phyloP scores from a whole-genome alignment of 1,140 invertebrate species.

The Drosophila pseudoananassae region DNA sequence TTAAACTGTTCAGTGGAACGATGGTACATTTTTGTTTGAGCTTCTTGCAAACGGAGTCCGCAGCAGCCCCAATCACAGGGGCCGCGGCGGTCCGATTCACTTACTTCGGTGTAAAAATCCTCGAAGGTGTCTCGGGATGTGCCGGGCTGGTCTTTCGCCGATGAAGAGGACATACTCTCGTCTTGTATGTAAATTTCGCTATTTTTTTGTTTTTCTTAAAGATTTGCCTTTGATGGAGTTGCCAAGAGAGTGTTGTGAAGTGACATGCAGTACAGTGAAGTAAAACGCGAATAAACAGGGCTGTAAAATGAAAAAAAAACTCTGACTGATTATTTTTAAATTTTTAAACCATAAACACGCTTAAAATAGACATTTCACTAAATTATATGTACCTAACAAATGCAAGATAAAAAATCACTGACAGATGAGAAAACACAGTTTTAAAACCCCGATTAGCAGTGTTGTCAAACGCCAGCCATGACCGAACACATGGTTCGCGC shows the following conservation, averaged over 20 bases:
- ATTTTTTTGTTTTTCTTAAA: constrained; percentile 21
- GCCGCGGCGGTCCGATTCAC: constrained; percentile 35
- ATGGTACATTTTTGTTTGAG: constrained; percentile 33
- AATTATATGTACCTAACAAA: neutral
- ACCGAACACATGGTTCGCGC: constrained; percentile 20
- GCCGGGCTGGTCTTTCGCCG: constrained; percentile 59
- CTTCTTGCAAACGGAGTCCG: constrained; percentile 21
- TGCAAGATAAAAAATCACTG: too few relatives aligned
- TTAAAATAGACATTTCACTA: neutral
- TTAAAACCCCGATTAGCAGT: neutral
- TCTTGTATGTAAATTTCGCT: constrained; percentile 2
- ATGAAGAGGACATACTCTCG: constrained; percentile 61
- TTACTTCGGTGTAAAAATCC: constrained; percentile 83
- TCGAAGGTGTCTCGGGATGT: constrained; percentile 81
- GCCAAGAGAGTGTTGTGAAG: constrained; percentile 7
- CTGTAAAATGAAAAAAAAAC: neutral
- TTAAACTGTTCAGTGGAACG: constrained; percentile 50
- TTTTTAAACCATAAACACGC: too few relatives aligned
- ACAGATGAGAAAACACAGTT: too few relatives aligned
- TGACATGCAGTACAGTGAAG: neutral
- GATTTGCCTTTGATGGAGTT: constrained; percentile 33
- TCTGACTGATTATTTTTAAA: too few relatives aligned
- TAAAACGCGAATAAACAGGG: neutral
- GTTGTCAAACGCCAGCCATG: neutral
- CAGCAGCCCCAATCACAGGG: constrained; percentile 9